Base-by-base conservation (phyloP, 2,888 invertebrate species). In the Ptilodon capucinus region DNA sequence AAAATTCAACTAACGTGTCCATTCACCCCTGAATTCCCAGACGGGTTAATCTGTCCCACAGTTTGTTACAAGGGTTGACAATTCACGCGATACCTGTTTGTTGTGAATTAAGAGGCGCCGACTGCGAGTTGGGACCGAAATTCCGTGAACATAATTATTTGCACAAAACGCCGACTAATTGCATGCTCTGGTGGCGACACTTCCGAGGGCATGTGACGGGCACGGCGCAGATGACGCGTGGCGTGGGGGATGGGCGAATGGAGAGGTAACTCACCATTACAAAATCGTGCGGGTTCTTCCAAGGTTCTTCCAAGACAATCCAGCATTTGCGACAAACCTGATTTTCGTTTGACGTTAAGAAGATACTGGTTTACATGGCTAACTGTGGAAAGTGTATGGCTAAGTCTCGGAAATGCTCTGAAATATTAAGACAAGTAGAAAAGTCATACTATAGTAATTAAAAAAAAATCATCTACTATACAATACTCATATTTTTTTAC, bases 131-230 rank as follows among this genome's bases (percentile, higher is more conserved):
- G 65, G 68, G 62, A 60, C 69, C 63, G 42, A 65, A 76, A 80
- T 79, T 75, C 71, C 74, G 74, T 60, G 69, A 69, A 68, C 76
- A 79, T 84, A 85, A 86, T 86, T 86, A 86, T 85, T 83, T 83
- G 81, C 75, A 81, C 86, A 85, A 84, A 87, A 86, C 81, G 79
- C 75, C 65, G 79, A 76, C 82, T 87, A 87, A 87, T 87, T 87
- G 87, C 86, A 81, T 77, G 78, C 79, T 75, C 83, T 86, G 86
- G 76, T 71, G 75, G 73, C 80, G 83, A 86, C 84, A 84, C 75
- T 81, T 77, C 72, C 66, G 64, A 65, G 75, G 68, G 76, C 19
- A 76, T 79, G 80, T 84, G 83, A 81, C 78, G 74, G 72, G 73
- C 64, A 63, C 63, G 61, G 68, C 54, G 60, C 48, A 51, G 42